Percentiles rank a stretch among this genome's conserved stretches.
Conservation (phyloP, 2,888 invertebrate species). For the Diloba caeruleocephala region DNA sequence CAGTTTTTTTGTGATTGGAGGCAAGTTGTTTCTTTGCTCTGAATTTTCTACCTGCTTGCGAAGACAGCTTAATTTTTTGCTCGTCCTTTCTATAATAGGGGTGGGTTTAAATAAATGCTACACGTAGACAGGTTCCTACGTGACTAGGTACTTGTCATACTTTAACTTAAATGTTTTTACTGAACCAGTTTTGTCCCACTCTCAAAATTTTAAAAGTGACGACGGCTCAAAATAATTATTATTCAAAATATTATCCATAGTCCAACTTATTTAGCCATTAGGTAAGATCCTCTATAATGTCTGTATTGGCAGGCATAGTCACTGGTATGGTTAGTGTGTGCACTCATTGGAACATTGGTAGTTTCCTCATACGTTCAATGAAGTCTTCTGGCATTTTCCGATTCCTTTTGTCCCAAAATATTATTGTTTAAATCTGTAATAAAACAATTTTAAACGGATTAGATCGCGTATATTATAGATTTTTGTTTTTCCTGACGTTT, state of each 20-base stretch:
- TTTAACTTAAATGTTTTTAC: constrained; percentile 16
- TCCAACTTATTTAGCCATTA: too few relatives aligned
- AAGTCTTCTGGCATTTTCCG: constrained; percentile 1
- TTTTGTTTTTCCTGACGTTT: too few relatives aligned
- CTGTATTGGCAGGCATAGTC: constrained; percentile 15
- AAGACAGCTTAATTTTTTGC: constrained; percentile 47
- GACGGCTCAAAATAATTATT: too few relatives aligned
- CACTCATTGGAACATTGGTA: constrained; percentile 28
- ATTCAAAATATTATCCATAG: too few relatives aligned
- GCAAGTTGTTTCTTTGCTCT: constrained; percentile 48
- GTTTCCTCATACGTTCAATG: constrained; percentile 21
- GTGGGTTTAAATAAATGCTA: constrained; percentile 27
- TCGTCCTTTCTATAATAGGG: constrained; percentile 40
- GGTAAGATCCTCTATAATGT: constrained; percentile 1
- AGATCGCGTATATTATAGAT: too few relatives aligned
- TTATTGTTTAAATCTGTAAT: too few relatives aligned
- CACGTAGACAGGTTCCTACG: constrained; percentile 34
- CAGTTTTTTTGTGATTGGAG: constrained; percentile 59
- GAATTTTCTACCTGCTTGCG: constrained; percentile 52
- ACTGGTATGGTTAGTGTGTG: constrained; percentile 8
- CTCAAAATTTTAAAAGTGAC: constrained; percentile 4
- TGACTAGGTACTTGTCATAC: constrained; percentile 21
- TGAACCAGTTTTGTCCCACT: constrained; percentile 8
- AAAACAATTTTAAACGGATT: too few relatives aligned
- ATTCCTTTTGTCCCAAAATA: too few relatives aligned